Evolutionary conservation across 2,888 invertebrate genomes (phyloP).

Genomic region (Tinea semifulvella): DNA sequence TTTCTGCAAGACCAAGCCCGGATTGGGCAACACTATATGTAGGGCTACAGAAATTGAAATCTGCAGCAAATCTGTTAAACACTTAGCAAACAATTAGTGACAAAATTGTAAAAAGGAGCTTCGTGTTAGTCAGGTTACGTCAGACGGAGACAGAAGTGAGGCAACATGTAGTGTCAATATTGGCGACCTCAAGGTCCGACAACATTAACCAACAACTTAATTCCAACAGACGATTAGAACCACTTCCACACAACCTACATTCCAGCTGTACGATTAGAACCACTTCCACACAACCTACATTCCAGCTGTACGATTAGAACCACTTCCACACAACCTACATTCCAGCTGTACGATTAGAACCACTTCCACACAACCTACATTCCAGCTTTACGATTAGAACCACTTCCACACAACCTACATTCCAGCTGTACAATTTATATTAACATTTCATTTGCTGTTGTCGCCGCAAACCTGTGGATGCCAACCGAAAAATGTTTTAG

Average conservation of each 20-base stretch:
- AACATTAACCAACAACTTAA: conserved; percentile 14
- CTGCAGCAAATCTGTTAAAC: conserved; percentile 4
- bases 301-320: too few species aligned
- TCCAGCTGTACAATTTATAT: too few species aligned
- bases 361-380: not conserved
- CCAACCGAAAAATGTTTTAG: too few species aligned
- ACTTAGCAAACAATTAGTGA: conserved; percentile 11
- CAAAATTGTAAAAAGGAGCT: conserved; percentile 6
- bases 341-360: not conserved
- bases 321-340: not conserved
- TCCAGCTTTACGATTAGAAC: not conserved
- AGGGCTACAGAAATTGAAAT: too few species aligned
- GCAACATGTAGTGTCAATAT: conserved; percentile 13
- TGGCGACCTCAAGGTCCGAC: conserved; percentile 10
- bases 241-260: not conserved
- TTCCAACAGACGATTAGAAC: not conserved
- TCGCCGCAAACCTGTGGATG: too few species aligned
- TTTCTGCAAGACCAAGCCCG: too few species aligned
- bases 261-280: not conserved
- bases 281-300: too few species aligned
- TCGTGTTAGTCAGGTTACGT: conserved; percentile 10
- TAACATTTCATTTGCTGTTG: too few species aligned
- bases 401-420: too few species aligned
- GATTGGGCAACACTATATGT: too few species aligned
- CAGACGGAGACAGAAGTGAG: conserved; percentile 13